phyloP scores from a whole-genome alignment of 2,888 invertebrate species.

The Hybos culiciformis region DNA sequence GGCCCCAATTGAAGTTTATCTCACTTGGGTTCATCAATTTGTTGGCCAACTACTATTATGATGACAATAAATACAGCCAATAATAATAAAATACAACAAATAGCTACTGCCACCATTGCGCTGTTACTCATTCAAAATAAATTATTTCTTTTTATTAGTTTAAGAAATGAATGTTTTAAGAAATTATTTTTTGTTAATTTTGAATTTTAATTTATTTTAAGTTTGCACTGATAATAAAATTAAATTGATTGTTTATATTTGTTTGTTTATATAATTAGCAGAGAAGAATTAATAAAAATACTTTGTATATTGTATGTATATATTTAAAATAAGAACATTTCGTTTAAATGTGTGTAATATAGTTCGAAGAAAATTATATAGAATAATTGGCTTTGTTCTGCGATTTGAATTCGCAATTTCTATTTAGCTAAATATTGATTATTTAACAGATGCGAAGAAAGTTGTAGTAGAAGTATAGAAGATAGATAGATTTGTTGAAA shows the following conservation, averaged over 20 bases:
- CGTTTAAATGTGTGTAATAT: no score
- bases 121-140: conserved; percentile 34
- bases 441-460: no score
- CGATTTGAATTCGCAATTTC: no score
- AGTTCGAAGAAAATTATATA: no score
- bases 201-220: background rate
- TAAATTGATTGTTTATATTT: background rate
- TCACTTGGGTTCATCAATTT: conserved; percentile 50
- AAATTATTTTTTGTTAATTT: conserved; percentile 5
- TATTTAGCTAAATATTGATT: no score
- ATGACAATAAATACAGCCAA: conserved; percentile 69
- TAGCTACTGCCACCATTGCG: conserved; percentile 68
- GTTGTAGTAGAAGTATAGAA: no score
- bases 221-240: background rate
- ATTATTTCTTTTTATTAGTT: conserved; percentile 7
- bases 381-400: no score
- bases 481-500: no score
- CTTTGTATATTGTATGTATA: no score
- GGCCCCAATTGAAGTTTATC: conserved; percentile 38
- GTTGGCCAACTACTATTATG: conserved; percentile 68
- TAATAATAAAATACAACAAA: conserved; percentile 68
- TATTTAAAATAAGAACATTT: no score
- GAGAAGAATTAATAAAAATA: background rate
- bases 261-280: background rate
- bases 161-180: background rate